Conservation (phyloP, 2,888 invertebrate species). For the Yponomeuta evonymella region DNA sequence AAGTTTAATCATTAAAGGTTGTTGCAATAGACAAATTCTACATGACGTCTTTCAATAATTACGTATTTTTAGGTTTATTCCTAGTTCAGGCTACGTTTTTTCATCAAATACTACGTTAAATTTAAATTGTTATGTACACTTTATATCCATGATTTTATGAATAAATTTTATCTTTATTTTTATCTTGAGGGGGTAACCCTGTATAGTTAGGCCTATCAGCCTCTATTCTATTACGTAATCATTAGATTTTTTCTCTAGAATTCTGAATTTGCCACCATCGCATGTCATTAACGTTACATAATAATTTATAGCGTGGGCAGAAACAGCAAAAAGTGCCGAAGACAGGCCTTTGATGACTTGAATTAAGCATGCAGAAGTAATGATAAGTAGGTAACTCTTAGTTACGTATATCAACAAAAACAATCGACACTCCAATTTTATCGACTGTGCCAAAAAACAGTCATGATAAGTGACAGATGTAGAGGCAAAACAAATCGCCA, state of each 20-base stretch:
- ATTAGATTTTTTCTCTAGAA: background rate
- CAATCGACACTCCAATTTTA: background rate
- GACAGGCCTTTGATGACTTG: background rate
- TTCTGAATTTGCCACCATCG: background rate
- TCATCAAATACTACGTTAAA: too few species aligned
- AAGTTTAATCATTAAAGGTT: too few species aligned
- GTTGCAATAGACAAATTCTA: too few species aligned
- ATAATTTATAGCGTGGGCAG: background rate
- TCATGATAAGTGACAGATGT: background rate
- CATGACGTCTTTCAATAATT: too few species aligned
- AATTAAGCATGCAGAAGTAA: background rate
- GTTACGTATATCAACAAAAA: background rate
- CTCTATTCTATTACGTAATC: background rate
- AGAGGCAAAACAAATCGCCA: conserved; percentile 3
- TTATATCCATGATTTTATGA: too few species aligned
- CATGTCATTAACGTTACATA: background rate
- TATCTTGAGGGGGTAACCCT: too few species aligned
- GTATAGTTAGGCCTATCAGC: too few species aligned
- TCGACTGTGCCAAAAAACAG: conserved; percentile 1
- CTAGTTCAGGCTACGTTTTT: too few species aligned
- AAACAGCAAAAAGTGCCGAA: background rate
- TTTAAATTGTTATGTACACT: too few species aligned
- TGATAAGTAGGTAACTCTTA: background rate
- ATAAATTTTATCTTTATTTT: too few species aligned
- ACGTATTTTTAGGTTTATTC: too few species aligned